Conservation (phyloP, 2,113 vertebrate genomes). For the Limanda limanda region DNA sequence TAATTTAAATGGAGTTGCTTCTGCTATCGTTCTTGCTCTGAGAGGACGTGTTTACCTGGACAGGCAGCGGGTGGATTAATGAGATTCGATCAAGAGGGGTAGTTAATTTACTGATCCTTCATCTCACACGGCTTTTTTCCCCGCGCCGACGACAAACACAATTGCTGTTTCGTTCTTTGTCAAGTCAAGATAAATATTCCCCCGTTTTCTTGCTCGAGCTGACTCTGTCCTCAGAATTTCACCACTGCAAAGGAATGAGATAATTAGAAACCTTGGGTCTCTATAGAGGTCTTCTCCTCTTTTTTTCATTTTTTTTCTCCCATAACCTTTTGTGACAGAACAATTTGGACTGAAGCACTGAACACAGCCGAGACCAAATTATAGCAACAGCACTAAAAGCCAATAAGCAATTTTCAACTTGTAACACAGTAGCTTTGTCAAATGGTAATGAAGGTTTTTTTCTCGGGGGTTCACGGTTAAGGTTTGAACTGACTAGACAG, state of each 20-base stretch:
- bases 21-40: neutral
- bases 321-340: slow-evolving; percentile 72
- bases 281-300: slow-evolving; percentile 22
- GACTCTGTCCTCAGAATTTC: slow-evolving; percentile 18
- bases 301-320: slow-evolving; percentile 3
- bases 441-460: slow-evolving; percentile 69
- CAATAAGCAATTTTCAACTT: slow-evolving; percentile 74
- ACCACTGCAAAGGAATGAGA: slow-evolving; percentile 49
- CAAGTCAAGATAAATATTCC: slow-evolving; percentile 39
- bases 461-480: slow-evolving; percentile 20
- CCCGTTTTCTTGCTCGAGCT: slow-evolving; percentile 11
- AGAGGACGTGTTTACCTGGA: slow-evolving; percentile 14
- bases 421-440: slow-evolving; percentile 62
- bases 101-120: slow-evolving; percentile 13
- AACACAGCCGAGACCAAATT: slow-evolving; percentile 72
- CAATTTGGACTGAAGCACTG: slow-evolving; percentile 73
- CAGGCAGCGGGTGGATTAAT: slow-evolving; percentile 3
- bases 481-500: slow-evolving; percentile 36
- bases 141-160: slow-evolving; percentile 15
- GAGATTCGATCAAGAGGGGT: slow-evolving; percentile 21
- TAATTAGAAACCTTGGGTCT: slow-evolving; percentile 58
- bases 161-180: slow-evolving; percentile 11
- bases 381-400: slow-evolving; percentile 61
- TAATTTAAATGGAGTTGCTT: slow-evolving; percentile 2
- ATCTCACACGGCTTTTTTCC: neutral